Evolutionary conservation across 30 jellyfish, hydroid and myxozoan genomes (phyloP).

Genomic region (Aurelia aurita): DNA sequence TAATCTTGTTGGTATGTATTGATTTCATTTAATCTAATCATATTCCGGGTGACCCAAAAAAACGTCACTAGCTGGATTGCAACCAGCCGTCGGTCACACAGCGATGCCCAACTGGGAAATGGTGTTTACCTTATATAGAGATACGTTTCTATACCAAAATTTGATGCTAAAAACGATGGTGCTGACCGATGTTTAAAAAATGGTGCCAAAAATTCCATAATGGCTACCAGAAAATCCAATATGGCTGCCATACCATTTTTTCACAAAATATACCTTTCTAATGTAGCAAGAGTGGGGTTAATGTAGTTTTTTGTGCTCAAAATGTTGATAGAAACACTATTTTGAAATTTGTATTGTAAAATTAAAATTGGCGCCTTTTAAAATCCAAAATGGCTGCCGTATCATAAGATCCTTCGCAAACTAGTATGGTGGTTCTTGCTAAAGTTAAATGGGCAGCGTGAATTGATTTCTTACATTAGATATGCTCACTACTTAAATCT

Average conservation of each 20-base stretch:
- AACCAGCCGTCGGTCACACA: conserved; percentile 44
- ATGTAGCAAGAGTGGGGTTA: too few relatives aligned
- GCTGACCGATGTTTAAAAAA: conserved; percentile 42
- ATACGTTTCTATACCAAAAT: background rate
- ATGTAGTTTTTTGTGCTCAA: too few relatives aligned
- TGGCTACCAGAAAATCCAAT: conserved; percentile 47
- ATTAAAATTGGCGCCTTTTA: too few relatives aligned
- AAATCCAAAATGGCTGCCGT: too few relatives aligned
- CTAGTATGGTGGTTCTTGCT: too few relatives aligned
- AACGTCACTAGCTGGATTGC: too few relatives aligned
- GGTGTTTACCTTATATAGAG: conserved; percentile 7
- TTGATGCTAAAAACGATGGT: conserved; percentile 40
- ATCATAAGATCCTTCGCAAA: too few relatives aligned
- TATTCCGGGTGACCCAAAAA: too few relatives aligned
- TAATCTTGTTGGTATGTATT: too few relatives aligned
- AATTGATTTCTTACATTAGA: background rate
- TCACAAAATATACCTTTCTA: background rate
- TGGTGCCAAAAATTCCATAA: conserved; percentile 49
- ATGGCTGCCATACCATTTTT: conserved; percentile 25
- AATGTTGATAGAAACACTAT: too few relatives aligned
- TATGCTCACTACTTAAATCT: conserved; percentile 1
- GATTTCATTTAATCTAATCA: too few relatives aligned
- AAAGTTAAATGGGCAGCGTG: background rate
- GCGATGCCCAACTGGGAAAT: conserved; percentile 28
- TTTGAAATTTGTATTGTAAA: too few relatives aligned